These are phyloP conservation scores for Coreius guichenoti DNA, from an alignment of 2,797 vertebrate species.

Conservation along the genomic window DNA sequence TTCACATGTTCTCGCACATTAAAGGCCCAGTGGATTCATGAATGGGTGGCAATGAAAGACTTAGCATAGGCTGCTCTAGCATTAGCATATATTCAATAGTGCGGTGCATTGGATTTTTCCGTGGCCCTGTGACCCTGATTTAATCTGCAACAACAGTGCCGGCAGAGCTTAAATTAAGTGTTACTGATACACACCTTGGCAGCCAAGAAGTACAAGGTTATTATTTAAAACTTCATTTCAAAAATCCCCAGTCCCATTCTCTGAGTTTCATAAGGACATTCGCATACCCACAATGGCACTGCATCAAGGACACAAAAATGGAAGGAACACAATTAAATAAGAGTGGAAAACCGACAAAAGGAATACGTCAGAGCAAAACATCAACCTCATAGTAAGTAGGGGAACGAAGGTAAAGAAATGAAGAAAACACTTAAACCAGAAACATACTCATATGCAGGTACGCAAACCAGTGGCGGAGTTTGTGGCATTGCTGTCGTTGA, in stretches of 20 bases:
- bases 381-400: neutral
- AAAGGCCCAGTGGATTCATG: neutral
- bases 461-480: neutral
- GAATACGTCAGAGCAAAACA: conserved; percentile 9
- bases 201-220: conserved; percentile 22
- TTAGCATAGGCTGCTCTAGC: neutral
- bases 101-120: neutral
- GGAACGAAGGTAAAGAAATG: neutral
- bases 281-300: neutral
- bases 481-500: neutral
- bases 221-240: neutral
- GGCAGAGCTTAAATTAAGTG: conserved; percentile 26
- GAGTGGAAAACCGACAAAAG: neutral
- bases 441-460: neutral
- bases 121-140: neutral
- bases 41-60: neutral
- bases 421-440: neutral
- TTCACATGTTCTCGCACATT: neutral
- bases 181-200: conserved; percentile 20
- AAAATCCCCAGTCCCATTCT: neutral
- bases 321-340: conserved; percentile 21
- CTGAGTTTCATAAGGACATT: neutral
- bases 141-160: conserved; percentile 11
- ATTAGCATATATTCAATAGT: neutral
- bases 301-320: conserved; percentile 20